Base-by-base conservation (phyloP, 2,113 vertebrate genomes). In the Kryptolebias marmoratus region DNA sequence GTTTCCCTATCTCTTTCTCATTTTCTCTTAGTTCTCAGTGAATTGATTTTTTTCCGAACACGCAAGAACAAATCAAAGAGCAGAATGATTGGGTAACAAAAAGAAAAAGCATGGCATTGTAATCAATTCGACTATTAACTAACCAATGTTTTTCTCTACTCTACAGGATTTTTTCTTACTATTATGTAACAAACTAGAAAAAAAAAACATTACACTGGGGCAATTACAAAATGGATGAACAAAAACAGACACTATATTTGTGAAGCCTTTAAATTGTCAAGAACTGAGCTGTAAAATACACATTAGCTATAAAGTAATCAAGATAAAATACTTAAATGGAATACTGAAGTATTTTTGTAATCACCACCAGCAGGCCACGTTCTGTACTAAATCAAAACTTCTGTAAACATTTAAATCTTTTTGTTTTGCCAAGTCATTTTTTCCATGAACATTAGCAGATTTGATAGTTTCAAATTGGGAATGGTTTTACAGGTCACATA, bases 21-120 rank as follows among this genome's bases (percentile, higher is more conserved):
- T 22, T 68, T 57, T 64, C 30, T 73, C 30, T 66, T 64, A 59
- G 65, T 86, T 77, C 73, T 75, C 60, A 52, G 86, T 82, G 75
- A 90, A 92, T 93, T 82, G 90, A 93, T 22, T 53, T 93, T 91
- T 89, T 91, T 89, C 75, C 75, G 90, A 87, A 89, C 71, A 75
- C 77, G 67, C 75, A 82, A 75, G 86, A 90, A 85, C 87, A 89
- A 91, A 89, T 86, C 75, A 86, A 91, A 90, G 86, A 83, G 87
- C 87, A 79, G 71, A 89, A 85, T 85, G 73, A 89, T 86, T 86
- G 82, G 83, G 57, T 77, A 88, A 75, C 84, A 79, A 44, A 79
- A 80, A 88, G 75, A 87, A 90, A 89, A 62, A 60, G 75, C 83
- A 76, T 83, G 69, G 80, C 80, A 75, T 45, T 77, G 79, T 57